Conservation (phyloP, 2,113 vertebrate species). For the Plectropomus leopardus region DNA sequence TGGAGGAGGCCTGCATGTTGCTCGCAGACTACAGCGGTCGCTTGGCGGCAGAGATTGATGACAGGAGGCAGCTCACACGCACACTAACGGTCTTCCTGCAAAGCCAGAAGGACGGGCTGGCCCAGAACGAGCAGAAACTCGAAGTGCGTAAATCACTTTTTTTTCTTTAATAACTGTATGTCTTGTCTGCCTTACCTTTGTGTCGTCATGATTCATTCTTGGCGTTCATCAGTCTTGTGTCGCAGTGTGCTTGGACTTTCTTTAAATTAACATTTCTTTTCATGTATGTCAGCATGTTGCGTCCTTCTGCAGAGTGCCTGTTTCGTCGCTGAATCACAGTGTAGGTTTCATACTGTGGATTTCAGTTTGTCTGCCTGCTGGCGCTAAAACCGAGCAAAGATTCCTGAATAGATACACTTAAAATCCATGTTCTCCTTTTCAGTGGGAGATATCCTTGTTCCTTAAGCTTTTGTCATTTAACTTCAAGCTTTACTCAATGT, state of each 20-base stretch:
- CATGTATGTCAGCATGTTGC: conserved; percentile 34
- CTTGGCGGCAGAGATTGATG: conserved; percentile 98
- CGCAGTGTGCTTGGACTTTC: not conserved
- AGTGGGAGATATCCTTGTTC: not conserved
- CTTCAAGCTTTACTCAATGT: not conserved
- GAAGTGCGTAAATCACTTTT: conserved; percentile 94
- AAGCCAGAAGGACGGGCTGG: conserved; percentile 96
- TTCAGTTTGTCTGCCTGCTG: not conserved
- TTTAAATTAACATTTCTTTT: conserved; percentile 24
- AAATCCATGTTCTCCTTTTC: not conserved
- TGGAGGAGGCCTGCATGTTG: conserved; percentile 97
- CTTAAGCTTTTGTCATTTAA: conserved; percentile 1
- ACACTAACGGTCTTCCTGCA: conserved; percentile 95
- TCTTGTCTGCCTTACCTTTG: conserved; percentile 5
- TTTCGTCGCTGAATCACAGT: not conserved
- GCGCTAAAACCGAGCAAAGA: not conserved
- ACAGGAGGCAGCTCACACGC: conserved; percentile 95
- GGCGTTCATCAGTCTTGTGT: conserved; percentile 1
- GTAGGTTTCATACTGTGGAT: conserved; percentile 7
- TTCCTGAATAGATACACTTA: not conserved
- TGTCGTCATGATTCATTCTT: not conserved
- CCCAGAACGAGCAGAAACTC: conserved; percentile 98
- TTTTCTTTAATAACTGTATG: conserved; percentile 1
- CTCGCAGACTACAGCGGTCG: conserved; percentile 98
- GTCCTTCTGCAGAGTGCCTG: not conserved